Conservation (phyloP, 2,888 invertebrate genomes). For the Pediacus dermestoides region DNA sequence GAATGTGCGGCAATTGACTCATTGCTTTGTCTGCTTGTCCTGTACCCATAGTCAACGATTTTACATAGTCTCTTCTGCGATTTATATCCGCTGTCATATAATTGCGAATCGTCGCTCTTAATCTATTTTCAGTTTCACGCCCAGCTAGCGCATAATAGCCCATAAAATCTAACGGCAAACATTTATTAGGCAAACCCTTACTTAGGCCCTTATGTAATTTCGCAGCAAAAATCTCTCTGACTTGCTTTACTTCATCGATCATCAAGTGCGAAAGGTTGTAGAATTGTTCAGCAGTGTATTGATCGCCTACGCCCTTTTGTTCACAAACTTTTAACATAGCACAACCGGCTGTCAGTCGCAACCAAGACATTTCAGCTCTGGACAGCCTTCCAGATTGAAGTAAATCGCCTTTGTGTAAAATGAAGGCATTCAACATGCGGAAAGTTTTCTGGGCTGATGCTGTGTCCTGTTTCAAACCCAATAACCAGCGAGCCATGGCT, state of each 20-base stretch:
- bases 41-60: conserved; percentile 72
- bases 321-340: conserved; percentile 97
- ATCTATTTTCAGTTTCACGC: conserved; percentile 78
- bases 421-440: conserved; percentile 90
- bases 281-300: conserved; percentile 92
- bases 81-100: conserved; percentile 85
- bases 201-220: conserved; percentile 84
- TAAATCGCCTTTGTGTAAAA: conserved; percentile 74
- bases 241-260: conserved; percentile 81
- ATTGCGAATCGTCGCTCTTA: conserved; percentile 65
- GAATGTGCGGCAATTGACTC: conserved; percentile 77
- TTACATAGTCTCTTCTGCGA: conserved; percentile 86
- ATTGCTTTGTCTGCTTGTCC: conserved; percentile 64
- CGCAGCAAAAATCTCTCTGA: conserved; percentile 68
- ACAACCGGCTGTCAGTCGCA: conserved; percentile 88
- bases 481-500: conserved; percentile 93
- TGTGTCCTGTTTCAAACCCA: conserved; percentile 85
- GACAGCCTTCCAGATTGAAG: conserved; percentile 69
- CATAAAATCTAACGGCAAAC: conserved; percentile 86
- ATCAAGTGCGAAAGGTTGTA: conserved; percentile 89
- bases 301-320: conserved; percentile 93
- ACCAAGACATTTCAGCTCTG: conserved; percentile 88
- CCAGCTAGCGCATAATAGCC: conserved; percentile 84
- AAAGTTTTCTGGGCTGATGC: conserved; percentile 90
- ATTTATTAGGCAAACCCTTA: conserved; percentile 81